Conservation (phyloP, 2,888 invertebrate species). For the Aromia moschata region DNA sequence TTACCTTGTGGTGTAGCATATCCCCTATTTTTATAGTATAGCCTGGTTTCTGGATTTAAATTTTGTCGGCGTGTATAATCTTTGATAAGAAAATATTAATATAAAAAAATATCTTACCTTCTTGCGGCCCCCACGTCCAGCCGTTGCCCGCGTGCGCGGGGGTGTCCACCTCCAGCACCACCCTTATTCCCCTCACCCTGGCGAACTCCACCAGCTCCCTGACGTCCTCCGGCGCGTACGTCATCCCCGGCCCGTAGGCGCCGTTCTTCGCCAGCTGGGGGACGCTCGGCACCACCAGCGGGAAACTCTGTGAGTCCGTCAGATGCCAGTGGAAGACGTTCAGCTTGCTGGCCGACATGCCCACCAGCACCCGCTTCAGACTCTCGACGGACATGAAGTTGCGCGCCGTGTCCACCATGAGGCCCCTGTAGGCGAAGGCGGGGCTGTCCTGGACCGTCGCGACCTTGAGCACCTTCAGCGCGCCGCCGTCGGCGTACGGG, state of each 20-base stretch:
- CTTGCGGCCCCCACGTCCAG: constrained; percentile 83
- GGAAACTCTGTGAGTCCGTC: constrained; percentile 93
- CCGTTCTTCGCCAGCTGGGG: constrained; percentile 86
- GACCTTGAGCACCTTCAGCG: constrained; percentile 72
- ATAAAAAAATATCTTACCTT: too few species aligned
- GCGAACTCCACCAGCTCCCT: constrained; percentile 80
- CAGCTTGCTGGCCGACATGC: constrained; percentile 89
- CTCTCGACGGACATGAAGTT: constrained; percentile 84
- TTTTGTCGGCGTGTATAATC: too few species aligned
- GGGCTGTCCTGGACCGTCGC: constrained; percentile 82
- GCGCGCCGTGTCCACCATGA: constrained; percentile 90
- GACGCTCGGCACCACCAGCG: constrained; percentile 78
- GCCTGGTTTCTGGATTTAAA: too few species aligned
- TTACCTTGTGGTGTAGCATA: too few species aligned
- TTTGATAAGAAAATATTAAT: too few species aligned
- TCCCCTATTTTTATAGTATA: too few species aligned
- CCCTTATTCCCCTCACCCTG: constrained; percentile 82
- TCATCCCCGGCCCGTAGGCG: constrained; percentile 79
- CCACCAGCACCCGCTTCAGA: constrained; percentile 80
- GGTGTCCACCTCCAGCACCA: constrained; percentile 89
- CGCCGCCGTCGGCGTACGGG: constrained; percentile 66
- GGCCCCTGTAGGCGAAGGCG: constrained; percentile 80
- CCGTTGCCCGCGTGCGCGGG: constrained; percentile 91
- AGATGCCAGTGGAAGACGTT: constrained; percentile 96
- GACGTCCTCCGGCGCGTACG: constrained; percentile 76